Evolutionary conservation across 2,888 invertebrate genomes (phyloP).

Genomic region (Agonopterix heracliana): DNA sequence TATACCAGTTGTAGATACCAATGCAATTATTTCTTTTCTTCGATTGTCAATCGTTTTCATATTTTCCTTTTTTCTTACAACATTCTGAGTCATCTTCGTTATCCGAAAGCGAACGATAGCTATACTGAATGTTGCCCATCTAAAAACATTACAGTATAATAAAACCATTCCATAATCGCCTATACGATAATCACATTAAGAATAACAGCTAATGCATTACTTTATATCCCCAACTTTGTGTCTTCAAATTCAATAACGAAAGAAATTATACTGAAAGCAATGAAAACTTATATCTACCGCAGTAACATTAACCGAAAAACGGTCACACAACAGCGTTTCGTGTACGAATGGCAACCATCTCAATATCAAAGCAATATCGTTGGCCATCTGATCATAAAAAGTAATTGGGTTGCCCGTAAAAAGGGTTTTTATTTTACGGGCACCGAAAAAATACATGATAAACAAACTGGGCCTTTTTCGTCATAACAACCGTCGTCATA

Average conservation of each 20-base stretch:
- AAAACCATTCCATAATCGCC: too few relatives aligned
- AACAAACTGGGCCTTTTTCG: conserved; percentile 49
- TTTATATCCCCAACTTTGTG: too few relatives aligned
- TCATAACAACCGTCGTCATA: conserved; percentile 32
- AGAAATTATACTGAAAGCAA: conserved; percentile 19
- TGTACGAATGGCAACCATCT: conserved; percentile 51
- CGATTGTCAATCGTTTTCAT: too few relatives aligned
- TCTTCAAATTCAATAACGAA: conserved; percentile 19
- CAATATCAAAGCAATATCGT: conserved; percentile 57
- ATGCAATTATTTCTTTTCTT: too few relatives aligned
- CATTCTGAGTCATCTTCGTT: too few relatives aligned
- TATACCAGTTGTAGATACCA: too few relatives aligned
- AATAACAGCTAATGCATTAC: too few relatives aligned
- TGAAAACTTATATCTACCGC: conserved; percentile 33
- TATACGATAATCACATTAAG: too few relatives aligned
- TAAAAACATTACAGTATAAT: too few relatives aligned
- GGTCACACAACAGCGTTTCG: conserved; percentile 31
- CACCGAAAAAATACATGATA: conserved; percentile 64
- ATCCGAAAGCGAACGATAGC: too few relatives aligned
- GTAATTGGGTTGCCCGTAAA: conserved; percentile 72
- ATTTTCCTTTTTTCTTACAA: too few relatives aligned
- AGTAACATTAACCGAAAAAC: conserved; percentile 20
- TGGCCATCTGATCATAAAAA: conserved; percentile 67
- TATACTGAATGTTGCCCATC: too few relatives aligned
- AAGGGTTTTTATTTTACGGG: conserved; percentile 70